These are phyloP conservation scores for Stichodactyla helianthus DNA, from an alignment of 64 coral and sea anemone genomes.

Conservation along the genomic window DNA sequence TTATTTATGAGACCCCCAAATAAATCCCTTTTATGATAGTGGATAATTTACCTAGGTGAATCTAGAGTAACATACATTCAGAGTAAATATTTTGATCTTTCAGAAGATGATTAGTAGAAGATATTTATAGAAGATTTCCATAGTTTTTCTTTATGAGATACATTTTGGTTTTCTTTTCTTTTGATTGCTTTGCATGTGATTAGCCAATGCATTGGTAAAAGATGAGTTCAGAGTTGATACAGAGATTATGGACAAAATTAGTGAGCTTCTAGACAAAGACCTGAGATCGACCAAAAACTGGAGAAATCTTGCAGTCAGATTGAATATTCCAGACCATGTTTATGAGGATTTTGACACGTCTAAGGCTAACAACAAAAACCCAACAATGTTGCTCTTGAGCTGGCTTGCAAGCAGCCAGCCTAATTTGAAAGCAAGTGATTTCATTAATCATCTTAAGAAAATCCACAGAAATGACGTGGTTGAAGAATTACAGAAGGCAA, in stretches of 20 bases:
- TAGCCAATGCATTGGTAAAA: background rate
- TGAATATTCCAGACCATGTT: background rate
- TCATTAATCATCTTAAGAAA: background rate
- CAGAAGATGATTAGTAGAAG: too few relatives aligned
- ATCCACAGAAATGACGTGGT: conserved; percentile 13
- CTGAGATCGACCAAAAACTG: background rate
- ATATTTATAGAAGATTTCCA: too few relatives aligned
- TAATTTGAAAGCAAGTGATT: background rate
- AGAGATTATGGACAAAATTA: background rate
- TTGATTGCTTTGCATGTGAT: background rate
- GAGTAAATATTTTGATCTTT: too few relatives aligned
- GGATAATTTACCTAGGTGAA: too few relatives aligned
- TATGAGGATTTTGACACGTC: conserved; percentile 12
- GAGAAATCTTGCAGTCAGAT: background rate
- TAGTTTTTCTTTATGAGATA: too few relatives aligned
- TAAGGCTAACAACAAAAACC: background rate
- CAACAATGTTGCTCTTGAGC: background rate
- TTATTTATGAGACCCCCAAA: too few relatives aligned
- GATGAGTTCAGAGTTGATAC: background rate
- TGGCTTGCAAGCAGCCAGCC: background rate
- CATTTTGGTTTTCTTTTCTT: background rate
- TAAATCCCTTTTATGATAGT: too few relatives aligned
- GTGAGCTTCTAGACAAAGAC: conserved; percentile 18
- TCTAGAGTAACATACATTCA: too few relatives aligned
- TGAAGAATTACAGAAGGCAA: background rate